Conservation (phyloP, 2,797 vertebrate genomes). For the Cygnus olor region DNA sequence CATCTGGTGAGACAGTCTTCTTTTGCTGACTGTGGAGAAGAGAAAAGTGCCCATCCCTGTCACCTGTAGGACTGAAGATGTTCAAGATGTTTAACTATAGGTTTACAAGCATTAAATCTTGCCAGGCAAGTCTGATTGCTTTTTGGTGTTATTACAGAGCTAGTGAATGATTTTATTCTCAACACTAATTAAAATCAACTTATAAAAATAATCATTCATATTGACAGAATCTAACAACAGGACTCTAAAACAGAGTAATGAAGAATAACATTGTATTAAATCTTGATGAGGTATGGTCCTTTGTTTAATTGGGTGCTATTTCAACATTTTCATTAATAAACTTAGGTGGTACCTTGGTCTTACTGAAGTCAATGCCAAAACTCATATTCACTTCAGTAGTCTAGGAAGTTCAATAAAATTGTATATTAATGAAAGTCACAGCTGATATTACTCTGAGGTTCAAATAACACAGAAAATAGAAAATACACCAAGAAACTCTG, state of each 20-base stretch:
- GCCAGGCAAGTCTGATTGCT: background rate
- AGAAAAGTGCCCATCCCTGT: background rate
- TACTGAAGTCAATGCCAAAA: background rate
- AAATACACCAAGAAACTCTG: background rate
- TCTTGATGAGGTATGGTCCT: background rate
- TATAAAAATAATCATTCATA: constrained; percentile 1
- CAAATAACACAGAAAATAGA: background rate
- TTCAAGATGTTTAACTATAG: background rate
- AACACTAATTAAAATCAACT: constrained; percentile 41
- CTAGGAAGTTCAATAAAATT: background rate
- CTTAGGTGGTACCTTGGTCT: background rate
- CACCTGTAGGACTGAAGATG: background rate
- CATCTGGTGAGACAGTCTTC: background rate
- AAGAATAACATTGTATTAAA: background rate
- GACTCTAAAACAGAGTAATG: background rate
- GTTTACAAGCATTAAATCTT: background rate
- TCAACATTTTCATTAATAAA: constrained; percentile 10
- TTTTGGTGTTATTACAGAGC: constrained; percentile 34
- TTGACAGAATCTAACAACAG: background rate
- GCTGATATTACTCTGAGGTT: background rate
- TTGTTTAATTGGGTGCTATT: background rate
- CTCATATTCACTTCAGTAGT: background rate
- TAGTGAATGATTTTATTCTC: background rate
- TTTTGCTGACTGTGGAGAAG: background rate
- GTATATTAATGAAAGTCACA: background rate